These are phyloP conservation scores for Mesocentrotus franciscanus DNA, from an alignment of 53 echinoderm and acorn worm species.

Conservation along the genomic window DNA sequence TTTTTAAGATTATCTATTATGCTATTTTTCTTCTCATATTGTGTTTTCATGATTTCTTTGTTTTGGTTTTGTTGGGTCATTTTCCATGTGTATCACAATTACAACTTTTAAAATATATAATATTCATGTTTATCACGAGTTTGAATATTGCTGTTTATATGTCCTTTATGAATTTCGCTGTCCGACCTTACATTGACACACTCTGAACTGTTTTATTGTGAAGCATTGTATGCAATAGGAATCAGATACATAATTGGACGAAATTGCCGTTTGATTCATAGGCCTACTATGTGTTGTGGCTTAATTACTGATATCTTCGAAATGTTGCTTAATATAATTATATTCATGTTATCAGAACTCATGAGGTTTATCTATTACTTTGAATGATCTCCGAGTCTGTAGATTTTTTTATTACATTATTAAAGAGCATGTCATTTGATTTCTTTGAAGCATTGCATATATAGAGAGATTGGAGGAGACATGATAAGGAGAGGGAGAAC, in stretches of 20 bases:
- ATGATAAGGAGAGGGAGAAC: no score
- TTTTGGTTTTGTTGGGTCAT: not conserved
- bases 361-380: not conserved
- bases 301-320: no score
- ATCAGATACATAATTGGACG: not conserved
- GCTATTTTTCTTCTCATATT: not conserved
- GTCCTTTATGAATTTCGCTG: not conserved
- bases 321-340: not conserved
- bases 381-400: not conserved
- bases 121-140: not conserved
- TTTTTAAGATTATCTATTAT: not conserved
- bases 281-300: not conserved
- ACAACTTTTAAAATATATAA: not conserved
- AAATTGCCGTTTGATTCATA: not conserved
- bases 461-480: no score
- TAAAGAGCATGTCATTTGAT: constrained; percentile 6
- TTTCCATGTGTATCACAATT: not conserved
- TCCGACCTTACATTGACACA: not conserved
- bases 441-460: not conserved
- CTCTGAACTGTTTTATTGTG: no score
- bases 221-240: not conserved
- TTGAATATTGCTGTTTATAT: not conserved
- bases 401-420: constrained; percentile 35
- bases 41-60: not conserved
- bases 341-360: not conserved